Evolutionary conservation across 2,797 vertebrate species (phyloP), one percentile per base, ranked within the genome.

Genomic region (Bovichtus variegatus): DNA sequence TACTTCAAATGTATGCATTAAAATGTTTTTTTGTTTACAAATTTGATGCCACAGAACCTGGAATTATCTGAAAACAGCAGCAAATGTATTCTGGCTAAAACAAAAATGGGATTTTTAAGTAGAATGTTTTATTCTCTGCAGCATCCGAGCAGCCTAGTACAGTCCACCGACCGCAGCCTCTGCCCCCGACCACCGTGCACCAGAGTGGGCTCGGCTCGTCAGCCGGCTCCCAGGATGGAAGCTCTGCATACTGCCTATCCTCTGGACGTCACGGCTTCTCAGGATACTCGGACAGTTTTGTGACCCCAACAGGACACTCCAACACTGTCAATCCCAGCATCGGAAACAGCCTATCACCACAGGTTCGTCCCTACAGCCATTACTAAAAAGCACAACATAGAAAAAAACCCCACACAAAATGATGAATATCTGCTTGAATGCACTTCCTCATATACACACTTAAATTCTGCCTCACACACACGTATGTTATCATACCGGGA

Each of bases 271-370:
- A 99, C 13, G 91, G 97, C 92, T 99, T 99, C 96, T 97, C 98
- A 87, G 97, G 98, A 92, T 99, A 99, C 94, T 97, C 98, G 58
- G 98, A 99, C 91, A 95, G 97, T 95, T 99, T 99, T 85, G 97
- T 97, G 91, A 90, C 96, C 73, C 94, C 96, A 0, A 92, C 97
- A 1, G 97, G 96, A 85, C 98, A 98, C 84, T 91, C 94, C 86
- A 98, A 97, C 92, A 82, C 95, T 63, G 97, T 98, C 94, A 98
- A 98, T 94, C 84, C 93, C 3, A n/a, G 95, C 95, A 97, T 99
- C 94, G 95, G 97, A 96, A 99, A 98, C 92, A 95, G 98, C 95
- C 97, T 99, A 94, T 97, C 98, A 89, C 97, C 98, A 93, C 98
- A 99, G 98, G 98, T 99, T 16, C 2, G 94, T 96, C 93, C 93